Evolutionary conservation across 2,888 invertebrate species (phyloP), one percentile per base, ranked within the genome.

Genomic region (Dascillus cervinus): DNA sequence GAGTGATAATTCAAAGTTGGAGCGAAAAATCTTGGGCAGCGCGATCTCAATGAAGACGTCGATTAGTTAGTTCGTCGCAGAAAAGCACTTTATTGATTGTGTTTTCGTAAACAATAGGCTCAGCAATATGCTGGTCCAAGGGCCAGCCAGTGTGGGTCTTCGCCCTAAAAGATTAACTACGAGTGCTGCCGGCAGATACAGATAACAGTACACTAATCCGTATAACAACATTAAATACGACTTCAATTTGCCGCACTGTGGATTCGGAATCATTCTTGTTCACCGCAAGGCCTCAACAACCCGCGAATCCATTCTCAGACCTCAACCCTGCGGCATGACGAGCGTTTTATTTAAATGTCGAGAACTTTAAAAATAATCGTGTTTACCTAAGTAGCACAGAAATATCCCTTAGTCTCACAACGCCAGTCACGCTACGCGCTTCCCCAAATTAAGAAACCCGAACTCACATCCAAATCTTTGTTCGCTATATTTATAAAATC

Each of bases 221-320:
- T 64, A 64, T 66, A 68, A 67, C 66, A 66, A 66, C 67, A 66
- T 66, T 66, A 67, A 67, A 66, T 66, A 66, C 66, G 64, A 62
- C 64, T 66, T 61, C 66, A 67, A 67, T 67, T 67, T 67, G 62
- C 66, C 66, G 67, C 66, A 60, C 63, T 63, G 66, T 65, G 66
- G 63, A 63, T 64, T 64, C 56, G 59, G 57, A 60, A 61, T 59
- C 53, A 60, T 62, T 58, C 44, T 53, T 49, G 52, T 49, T 55
- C 49, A 55, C 56, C 59, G 55, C 57, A 58, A 50, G 58, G 53
- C 57, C 56, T 55, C 52, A 45, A 49, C 47, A 47, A 43, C 44
- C 44, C 47, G 44, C 50, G 49, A 50, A 52, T 50, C 46, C 41
- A 44, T 41, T 44, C 46, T 43, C 46, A n/a, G n/a, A n/a, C n/a